Evolutionary conservation across 2,888 invertebrate species (phyloP), one percentile per base, ranked within the genome.

Genomic region (Caenorhabditis sp.): DNA sequence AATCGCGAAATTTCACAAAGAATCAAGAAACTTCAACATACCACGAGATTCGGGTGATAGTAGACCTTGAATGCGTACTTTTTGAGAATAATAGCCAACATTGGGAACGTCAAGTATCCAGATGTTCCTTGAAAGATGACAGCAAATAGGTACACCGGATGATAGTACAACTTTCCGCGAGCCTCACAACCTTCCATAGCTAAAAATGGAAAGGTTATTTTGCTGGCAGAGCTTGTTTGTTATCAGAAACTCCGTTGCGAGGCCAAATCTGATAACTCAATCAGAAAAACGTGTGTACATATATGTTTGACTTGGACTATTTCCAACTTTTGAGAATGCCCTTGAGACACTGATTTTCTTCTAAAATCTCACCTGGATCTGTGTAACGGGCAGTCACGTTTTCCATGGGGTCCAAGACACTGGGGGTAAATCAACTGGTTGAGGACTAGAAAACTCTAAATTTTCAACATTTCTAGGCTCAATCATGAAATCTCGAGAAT

Each of bases 21-120:
- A 19, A 0, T 38, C 19, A 35, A n/a, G 24, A 16, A 22, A 24
- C 14, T 12, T 41, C 19, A 38, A 76, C 72, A 68, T 28, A 82
- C 82, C 61, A 66, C 68, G 0, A 77, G 44, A 58, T 82, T 82
- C 41, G 77, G 72, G 56, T 82, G 82, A 63, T 77, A 82, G 24
- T 82, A 82, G 12, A 82, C 73, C 24, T 69, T 73, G 61, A 77
- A 77, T 0, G 72, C 77, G 35, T 73, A 77, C 28, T 77, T 82
- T 38, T 77, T 82, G 22, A 72, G 22, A 61, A 82, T 68, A 14
- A 77, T 31, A 22, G 64, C 41, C 16, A 82, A 24, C 41, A 77
- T 28, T 6, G 68, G 73, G 19, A 82, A 82, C 1, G 82, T 76
- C 38, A 81, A 16, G 2, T 49, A 81, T 7, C 74, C 81, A 4